Base-by-base conservation (phyloP, 1,140 invertebrate genomes). In the Telenomus remus region DNA sequence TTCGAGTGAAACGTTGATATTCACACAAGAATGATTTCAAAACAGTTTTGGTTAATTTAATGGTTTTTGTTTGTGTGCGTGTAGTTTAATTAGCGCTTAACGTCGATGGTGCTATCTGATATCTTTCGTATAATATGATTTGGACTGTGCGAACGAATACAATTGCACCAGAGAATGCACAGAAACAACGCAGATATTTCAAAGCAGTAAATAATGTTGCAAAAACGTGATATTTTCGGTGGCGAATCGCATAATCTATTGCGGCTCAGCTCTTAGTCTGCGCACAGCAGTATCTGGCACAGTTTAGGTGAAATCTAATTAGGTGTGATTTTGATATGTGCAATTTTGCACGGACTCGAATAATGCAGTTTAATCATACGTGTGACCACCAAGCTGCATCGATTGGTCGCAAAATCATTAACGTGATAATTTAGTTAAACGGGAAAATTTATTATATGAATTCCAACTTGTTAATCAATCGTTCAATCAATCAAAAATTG, bases 251-350 rank as follows among this genome's bases (percentile, higher is more conserved):
- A n/a, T 68, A 50, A 68, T 51, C 37, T 27, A 34, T 42, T 39
- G 54, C 34, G 64, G 54, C 42, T 2, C 6, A 14, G 13, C 42
- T 27, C 19, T 43, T 35, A 65, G 55, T 63, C 48, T 34, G n/a
- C 10, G 46, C 35, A 47, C 33, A 59, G 49, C 64, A 42, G 53
- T 47, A 57, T 63, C 49, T 44, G 12, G 8, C 16, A 15, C 33
- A 47, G 46, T 57, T 71, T 53, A 19, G 12, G 50, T n/a, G 50
- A 19, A 44, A 71, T 57, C 53, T 71, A 63, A 63, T 71, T 71
- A 71, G 46, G 59, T 49, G 59, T 71, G 53, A 71, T 71, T 71
- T 57, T 71, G 59, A 71, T 63, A 71, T 27, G 27, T 47, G 42
- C 8, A 57, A 63, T 63, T 71, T 57, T 44, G 47, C 53, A 15